phyloP scores from a whole-genome alignment of 1,140 invertebrate species.

The Liolophura sinensis region DNA sequence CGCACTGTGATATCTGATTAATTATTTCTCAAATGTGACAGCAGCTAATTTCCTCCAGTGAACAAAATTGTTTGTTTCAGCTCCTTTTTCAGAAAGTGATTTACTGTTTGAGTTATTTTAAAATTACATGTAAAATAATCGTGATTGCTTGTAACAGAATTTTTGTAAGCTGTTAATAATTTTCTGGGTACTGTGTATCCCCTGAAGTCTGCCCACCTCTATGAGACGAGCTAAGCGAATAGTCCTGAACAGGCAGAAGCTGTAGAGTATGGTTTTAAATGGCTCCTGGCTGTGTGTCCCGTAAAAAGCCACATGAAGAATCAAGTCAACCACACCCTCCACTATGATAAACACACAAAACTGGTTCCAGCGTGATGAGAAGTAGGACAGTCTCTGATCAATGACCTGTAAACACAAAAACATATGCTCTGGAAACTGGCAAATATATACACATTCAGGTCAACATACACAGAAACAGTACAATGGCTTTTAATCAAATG shows the following conservation, averaged over 20 bases:
- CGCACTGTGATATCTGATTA: too few relatives aligned
- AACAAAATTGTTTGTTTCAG: too few relatives aligned
- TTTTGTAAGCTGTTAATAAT: too few relatives aligned
- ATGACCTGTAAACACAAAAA: constrained; percentile 27
- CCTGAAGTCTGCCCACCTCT: constrained; percentile 24
- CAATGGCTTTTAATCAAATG: too few relatives aligned
- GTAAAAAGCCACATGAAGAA: constrained; percentile 30
- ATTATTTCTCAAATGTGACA: too few relatives aligned
- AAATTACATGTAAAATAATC: too few relatives aligned
- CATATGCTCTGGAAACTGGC: constrained; percentile 5
- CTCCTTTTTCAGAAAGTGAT: too few relatives aligned
- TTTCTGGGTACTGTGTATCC: too few relatives aligned
- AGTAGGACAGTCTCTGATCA: constrained; percentile 30
- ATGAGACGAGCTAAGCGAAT: constrained; percentile 31
- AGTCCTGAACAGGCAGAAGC: constrained; percentile 34
- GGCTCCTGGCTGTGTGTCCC: constrained; percentile 12
- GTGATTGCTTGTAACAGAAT: too few relatives aligned
- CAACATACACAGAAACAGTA: neutral
- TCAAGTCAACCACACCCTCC: constrained; percentile 35
- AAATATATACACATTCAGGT: constrained; percentile 7
- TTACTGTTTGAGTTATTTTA: too few relatives aligned
- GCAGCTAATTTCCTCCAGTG: too few relatives aligned
- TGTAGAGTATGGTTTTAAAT: constrained; percentile 12
- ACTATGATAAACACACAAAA: constrained; percentile 43
- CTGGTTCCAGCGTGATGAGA: constrained; percentile 43